A percentile compares a stretch with the other conserved stretches of the same genome.
Conservation (phyloP, 2,888 invertebrate genomes). For the Drosophila dives region DNA sequence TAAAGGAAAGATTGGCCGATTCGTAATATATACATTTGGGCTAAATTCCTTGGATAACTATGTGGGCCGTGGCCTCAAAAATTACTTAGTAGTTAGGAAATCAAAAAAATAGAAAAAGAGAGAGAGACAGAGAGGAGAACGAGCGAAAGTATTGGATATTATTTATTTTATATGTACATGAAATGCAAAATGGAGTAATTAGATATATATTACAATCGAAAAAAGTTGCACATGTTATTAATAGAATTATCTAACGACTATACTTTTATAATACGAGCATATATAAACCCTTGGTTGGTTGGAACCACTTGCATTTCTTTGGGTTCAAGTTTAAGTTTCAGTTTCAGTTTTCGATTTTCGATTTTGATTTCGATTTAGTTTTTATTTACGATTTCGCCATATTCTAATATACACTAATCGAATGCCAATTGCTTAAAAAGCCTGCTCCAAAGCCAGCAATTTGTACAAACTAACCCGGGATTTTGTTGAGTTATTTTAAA, state of each 20-base stretch:
- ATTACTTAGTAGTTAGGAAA: constrained; percentile 27
- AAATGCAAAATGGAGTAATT: constrained; percentile 58
- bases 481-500: constrained; percentile 30
- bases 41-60: constrained; percentile 37
- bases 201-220: constrained; percentile 57
- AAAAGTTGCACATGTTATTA: constrained; percentile 34
- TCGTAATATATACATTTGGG: constrained; percentile 48
- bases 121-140: constrained; percentile 30
- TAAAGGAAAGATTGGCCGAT: constrained; percentile 30
- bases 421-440: constrained; percentile 62
- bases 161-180: constrained; percentile 67
- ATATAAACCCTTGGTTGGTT: constrained; percentile 67
- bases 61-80: constrained; percentile 33
- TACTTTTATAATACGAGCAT: constrained; percentile 23
- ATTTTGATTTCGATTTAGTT: constrained; percentile 20
- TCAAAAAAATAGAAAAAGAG: constrained; percentile 33
- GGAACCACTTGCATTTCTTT: constrained; percentile 64
- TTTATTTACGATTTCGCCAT: constrained; percentile 19
- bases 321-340: constrained; percentile 28
- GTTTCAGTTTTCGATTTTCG: constrained; percentile 16
- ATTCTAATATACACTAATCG: constrained; percentile 37
- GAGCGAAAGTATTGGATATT: constrained; percentile 37
- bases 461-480: constrained; percentile 71
- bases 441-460: constrained; percentile 64
- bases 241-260: constrained; percentile 42